Percentiles rank a stretch among this genome's conserved stretches.
Evolutionary conservation across 2,113 vertebrate species (phyloP).

Genomic region (Mugil cephalus): DNA sequence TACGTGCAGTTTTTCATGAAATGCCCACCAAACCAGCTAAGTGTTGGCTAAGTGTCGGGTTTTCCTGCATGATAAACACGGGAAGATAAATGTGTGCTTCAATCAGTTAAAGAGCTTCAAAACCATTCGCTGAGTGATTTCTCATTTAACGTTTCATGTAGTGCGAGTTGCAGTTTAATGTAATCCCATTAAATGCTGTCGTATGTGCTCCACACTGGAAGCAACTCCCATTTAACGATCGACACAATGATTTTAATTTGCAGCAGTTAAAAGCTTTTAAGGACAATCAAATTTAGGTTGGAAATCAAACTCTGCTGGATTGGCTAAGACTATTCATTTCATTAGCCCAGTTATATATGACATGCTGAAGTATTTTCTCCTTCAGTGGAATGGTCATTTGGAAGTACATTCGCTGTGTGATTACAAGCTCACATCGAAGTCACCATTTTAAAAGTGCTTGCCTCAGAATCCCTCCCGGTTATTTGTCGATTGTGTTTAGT

Average conservation of each 20-base stretch:
- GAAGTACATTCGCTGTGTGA: slow-evolving; percentile 26
- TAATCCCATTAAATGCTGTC: slow-evolving; percentile 25
- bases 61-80: slow-evolving; percentile 3
- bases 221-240: not conserved
- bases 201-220: slow-evolving; percentile 1
- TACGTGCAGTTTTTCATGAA: not conserved
- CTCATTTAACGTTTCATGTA: slow-evolving; percentile 12
- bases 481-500: slow-evolving; percentile 52
- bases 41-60: not conserved
- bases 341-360: not conserved
- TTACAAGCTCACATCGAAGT: slow-evolving; percentile 53
- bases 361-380: not conserved
- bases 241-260: not conserved
- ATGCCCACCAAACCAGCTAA: not conserved
- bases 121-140: slow-evolving; percentile 3
- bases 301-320: not conserved
- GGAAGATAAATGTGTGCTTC: slow-evolving; percentile 21
- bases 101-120: slow-evolving; percentile 26
- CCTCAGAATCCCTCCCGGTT: slow-evolving; percentile 45
- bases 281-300: not conserved
- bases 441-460: slow-evolving; percentile 56
- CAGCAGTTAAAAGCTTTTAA: not conserved
- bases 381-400: not conserved
- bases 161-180: slow-evolving; percentile 22
- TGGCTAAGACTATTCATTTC: not conserved